Evolutionary conservation across 2,113 vertebrate species (phyloP), one percentile per base, ranked within the genome.

Genomic region (Alectura lathami): DNA sequence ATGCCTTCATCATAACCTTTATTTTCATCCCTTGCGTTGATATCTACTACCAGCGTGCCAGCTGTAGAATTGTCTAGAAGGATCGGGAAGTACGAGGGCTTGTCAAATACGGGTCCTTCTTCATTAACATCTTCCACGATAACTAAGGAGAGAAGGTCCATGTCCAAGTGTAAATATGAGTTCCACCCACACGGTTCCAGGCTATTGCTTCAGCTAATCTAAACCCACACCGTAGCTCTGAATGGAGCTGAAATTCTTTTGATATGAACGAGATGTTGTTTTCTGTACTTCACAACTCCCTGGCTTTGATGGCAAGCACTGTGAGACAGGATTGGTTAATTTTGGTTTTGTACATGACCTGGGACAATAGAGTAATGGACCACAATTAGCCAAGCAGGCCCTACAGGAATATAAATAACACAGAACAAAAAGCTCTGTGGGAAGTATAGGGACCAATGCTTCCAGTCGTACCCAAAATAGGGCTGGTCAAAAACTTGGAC

Each of bases 101-200:
- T 68, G 38, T 97, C 95, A 93, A 97, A 96, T 51, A 62, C 0
- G 0, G 97, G 97, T 75, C 84, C 95, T 85, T 92, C 96, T 92
- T 97, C 97, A 92, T 97, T 97, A 22, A 80, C 89, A 51, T 97
- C 96, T 92, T 97, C 92, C 91, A 97, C 95, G 0, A 34, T 89
- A 60, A 97, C 97, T 97, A 73, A 23, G 60, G 73, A 80, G 86
- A 82, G 22, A 81, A 77, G 11, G 9, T 24, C 7, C 56, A 70
- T 6, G 27, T 30, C 62, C 45, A 38, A 56, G 34, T 8, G 51
- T 47, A 57, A 88, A 68, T 30, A 11, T 24, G 43, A 89, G n/a
- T 45, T 77, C 89, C 59, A 64, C 29, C 59, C 34, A 22, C 91
- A 70, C 2, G 2, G 5, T 29, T 68, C 34, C 16, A 32, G 60